Evolutionary conservation across 2,888 invertebrate species (phyloP).

Genomic region (Acanthococcus lagerstroemiae): DNA sequence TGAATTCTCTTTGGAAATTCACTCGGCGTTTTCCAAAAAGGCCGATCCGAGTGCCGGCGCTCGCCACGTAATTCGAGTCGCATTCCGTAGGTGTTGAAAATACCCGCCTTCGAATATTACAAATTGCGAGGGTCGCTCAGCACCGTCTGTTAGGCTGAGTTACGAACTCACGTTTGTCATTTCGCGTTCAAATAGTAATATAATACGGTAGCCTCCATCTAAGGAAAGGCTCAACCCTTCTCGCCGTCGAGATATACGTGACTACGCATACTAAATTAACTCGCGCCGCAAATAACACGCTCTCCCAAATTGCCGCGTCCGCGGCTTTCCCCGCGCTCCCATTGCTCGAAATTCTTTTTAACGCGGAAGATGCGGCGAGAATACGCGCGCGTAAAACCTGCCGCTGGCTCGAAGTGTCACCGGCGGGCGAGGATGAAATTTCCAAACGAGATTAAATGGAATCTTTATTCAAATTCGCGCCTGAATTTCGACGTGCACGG

Average conservation of each 20-base stretch:
- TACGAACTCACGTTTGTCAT: constrained; percentile 21
- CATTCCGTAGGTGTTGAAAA: constrained; percentile 1
- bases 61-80: background rate
- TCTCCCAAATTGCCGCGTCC: constrained; percentile 7
- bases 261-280: constrained; percentile 17
- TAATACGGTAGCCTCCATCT: background rate
- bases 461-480: constrained; percentile 18
- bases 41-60: too few relatives aligned
- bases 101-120: constrained; percentile 9
- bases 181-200: constrained; percentile 21
- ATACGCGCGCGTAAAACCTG: background rate
- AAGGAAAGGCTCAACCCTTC: background rate
- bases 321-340: background rate
- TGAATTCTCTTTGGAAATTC: too few relatives aligned
- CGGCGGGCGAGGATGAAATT: constrained; percentile 10
- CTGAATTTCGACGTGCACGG: background rate
- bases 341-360: constrained; percentile 1
- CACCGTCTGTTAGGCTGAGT: constrained; percentile 6
- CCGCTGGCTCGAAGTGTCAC: background rate
- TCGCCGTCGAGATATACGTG: constrained; percentile 12
- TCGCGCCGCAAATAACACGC: constrained; percentile 9
- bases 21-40: too few relatives aligned
- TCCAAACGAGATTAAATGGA: constrained; percentile 10
- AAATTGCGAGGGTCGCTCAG: constrained; percentile 5
- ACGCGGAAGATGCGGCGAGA: background rate